Percentiles rank a stretch among this genome's conserved stretches.
Conservation (phyloP, 1,140 invertebrate species). For the Ctenoplectra terminalis region DNA sequence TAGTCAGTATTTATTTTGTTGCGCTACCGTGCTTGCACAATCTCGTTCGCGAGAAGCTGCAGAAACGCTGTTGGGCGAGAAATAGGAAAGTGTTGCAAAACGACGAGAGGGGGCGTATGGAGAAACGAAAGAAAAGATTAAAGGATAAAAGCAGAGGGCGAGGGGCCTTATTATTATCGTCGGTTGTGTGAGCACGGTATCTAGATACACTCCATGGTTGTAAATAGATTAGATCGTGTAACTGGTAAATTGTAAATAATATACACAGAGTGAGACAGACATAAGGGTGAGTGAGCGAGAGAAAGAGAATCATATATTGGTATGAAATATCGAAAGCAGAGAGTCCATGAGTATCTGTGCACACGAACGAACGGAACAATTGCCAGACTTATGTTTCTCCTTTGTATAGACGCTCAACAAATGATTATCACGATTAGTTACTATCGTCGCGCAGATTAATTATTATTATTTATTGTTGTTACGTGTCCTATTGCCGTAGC, state of each 20-base stretch:
- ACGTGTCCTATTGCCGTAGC: constrained; percentile 34
- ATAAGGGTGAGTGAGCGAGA: constrained; percentile 25
- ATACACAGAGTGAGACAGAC: constrained; percentile 45
- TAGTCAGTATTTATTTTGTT: constrained; percentile 74
- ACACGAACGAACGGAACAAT: constrained; percentile 36
- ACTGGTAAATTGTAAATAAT: constrained; percentile 61
- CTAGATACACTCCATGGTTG: constrained; percentile 65
- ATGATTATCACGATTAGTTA: constrained; percentile 18
- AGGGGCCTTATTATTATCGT: constrained; percentile 56
- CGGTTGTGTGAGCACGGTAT: constrained; percentile 61
- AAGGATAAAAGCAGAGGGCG: neutral
- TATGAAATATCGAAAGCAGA: constrained; percentile 18
- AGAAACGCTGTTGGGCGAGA: neutral
- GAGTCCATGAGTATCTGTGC: constrained; percentile 35
- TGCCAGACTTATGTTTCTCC: constrained; percentile 36
- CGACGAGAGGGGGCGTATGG: no score
- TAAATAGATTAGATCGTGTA: constrained; percentile 65
- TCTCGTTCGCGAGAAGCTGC: neutral
- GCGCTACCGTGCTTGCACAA: constrained; percentile 64
- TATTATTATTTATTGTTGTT: constrained; percentile 65
- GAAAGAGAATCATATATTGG: constrained; percentile 43
- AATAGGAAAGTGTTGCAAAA: neutral
- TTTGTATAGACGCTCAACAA: constrained; percentile 40
- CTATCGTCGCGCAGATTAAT: constrained; percentile 45
- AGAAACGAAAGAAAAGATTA: no score